These are phyloP conservation scores for Dendrolimus houi DNA, from an alignment of 2,888 invertebrate species.

Conservation along the genomic window DNA sequence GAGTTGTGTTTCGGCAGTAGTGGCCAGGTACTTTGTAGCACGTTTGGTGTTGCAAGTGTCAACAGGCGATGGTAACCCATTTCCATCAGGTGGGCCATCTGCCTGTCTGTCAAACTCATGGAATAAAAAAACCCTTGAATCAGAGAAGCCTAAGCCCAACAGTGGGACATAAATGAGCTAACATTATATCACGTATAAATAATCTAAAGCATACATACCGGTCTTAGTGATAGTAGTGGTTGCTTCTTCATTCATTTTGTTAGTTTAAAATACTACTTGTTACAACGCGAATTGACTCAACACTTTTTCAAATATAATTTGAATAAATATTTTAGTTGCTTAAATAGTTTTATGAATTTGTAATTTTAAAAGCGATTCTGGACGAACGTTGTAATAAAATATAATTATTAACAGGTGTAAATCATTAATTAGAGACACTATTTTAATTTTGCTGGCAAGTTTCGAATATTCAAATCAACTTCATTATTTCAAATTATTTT, in stretches of 20 bases:
- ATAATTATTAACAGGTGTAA: too few species aligned
- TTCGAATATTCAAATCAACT: too few species aligned
- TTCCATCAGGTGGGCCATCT: neutral
- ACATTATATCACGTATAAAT: neutral
- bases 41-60: too few species aligned
- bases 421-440: too few species aligned
- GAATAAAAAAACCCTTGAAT: neutral
- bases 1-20: too few species aligned
- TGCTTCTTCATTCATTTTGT: conserved; percentile 12
- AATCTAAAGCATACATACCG: conserved; percentile 8
- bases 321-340: too few species aligned
- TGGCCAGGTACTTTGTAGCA: too few species aligned
- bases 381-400: too few species aligned
- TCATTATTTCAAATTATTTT: too few species aligned
- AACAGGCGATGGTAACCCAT: neutral
- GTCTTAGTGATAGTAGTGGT: conserved; percentile 9
- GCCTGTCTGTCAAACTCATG: neutral
- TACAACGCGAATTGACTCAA: neutral
- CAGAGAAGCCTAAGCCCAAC: neutral
- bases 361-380: too few species aligned
- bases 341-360: too few species aligned
- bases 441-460: too few species aligned
- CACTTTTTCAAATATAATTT: neutral
- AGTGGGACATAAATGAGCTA: neutral
- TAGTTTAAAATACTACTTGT: neutral